A percentile compares a stretch with the other conserved stretches of the same genome.
Conservation (phyloP, 2,797 vertebrate species). For the Betta splendens region DNA sequence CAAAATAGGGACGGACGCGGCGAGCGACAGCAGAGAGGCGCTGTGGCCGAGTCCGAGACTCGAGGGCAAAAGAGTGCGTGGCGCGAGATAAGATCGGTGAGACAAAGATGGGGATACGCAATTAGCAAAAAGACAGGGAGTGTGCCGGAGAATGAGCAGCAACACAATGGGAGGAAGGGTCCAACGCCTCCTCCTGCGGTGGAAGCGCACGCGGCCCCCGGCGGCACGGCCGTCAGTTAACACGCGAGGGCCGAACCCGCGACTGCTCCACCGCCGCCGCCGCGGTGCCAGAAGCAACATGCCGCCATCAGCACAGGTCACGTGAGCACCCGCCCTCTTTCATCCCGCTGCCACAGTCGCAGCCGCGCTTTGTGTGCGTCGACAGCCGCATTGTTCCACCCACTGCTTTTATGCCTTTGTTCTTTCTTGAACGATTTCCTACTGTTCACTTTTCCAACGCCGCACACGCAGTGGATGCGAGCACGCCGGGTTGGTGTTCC, state of each 20-base stretch:
- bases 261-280: constrained; percentile 17
- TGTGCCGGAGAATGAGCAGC: constrained; percentile 33
- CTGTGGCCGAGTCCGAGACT: too few species aligned
- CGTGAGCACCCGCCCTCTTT: constrained; percentile 34
- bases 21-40: constrained; percentile 12
- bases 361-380: constrained; percentile 7
- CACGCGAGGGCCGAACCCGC: constrained; percentile 13
- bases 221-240: constrained; percentile 53
- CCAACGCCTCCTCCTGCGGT: constrained; percentile 44
- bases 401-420: background rate
- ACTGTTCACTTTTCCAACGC: constrained; percentile 11
- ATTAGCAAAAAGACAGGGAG: constrained; percentile 17
- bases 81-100: constrained; percentile 10
- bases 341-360: constrained; percentile 14
- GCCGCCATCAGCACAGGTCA: constrained; percentile 17
- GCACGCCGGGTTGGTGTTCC: too few species aligned
- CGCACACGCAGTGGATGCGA: background rate
- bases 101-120: constrained; percentile 2
- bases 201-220: constrained; percentile 54
- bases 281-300: constrained; percentile 57
- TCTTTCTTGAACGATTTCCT: constrained; percentile 5
- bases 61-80: too few species aligned
- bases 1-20: background rate
- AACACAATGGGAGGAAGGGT: constrained; percentile 67
- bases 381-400: constrained; percentile 38